These are phyloP conservation scores for Triplophysa rosa DNA, from an alignment of 2,113 vertebrate species.

Conservation along the genomic window DNA sequence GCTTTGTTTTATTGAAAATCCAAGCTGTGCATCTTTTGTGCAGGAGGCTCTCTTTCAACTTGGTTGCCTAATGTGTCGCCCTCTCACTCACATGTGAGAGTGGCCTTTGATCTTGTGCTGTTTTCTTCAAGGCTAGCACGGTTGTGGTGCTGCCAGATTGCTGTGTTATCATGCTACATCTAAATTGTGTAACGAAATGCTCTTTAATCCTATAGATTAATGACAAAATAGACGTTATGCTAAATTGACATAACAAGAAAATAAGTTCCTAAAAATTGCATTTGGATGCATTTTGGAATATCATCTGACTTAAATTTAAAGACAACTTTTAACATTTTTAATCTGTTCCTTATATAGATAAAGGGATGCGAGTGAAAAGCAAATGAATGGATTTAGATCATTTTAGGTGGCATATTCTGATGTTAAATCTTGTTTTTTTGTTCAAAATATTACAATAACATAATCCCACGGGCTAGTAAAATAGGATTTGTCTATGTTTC, in stretches of 20 bases:
- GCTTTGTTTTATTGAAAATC: conserved; percentile 42
- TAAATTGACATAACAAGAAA: not conserved
- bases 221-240: not conserved
- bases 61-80: conserved; percentile 41
- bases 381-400: not conserved
- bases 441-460: not conserved
- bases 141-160: not conserved
- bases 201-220: conserved; percentile 14
- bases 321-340: not conserved
- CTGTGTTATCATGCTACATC: conserved; percentile 36
- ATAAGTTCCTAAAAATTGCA: not conserved
- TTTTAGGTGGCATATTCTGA: not conserved
- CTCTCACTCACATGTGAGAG: conserved; percentile 29
- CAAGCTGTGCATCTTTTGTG: conserved; percentile 33
- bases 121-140: conserved; percentile 16
- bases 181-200: conserved; percentile 22
- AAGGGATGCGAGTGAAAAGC: not conserved
- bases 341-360: not conserved
- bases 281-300: not conserved
- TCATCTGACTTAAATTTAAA: not conserved
- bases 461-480: not conserved
- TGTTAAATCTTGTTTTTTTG: not conserved
- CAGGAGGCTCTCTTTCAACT: conserved; percentile 43
- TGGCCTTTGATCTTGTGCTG: conserved; percentile 30
- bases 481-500: not conserved